Base-by-base conservation (phyloP, 2,888 invertebrate genomes). In the Dolomedes plantarius region DNA sequence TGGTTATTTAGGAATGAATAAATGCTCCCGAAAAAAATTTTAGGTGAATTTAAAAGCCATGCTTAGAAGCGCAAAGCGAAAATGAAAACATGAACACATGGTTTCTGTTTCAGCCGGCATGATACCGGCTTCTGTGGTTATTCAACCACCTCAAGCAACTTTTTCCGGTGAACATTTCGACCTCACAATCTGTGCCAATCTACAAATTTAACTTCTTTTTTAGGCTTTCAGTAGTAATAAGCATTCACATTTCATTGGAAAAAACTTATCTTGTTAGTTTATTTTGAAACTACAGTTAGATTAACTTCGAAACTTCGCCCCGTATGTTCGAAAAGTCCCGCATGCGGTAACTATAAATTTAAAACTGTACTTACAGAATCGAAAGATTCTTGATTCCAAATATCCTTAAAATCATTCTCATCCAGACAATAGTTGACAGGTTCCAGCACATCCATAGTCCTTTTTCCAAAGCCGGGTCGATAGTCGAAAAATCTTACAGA, bases 361-460 rank as follows among this genome's bases (percentile, higher is more conserved):
- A 16, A 23, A 69, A 28, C 23, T n/a, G n/a, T 41, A 77, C 83
- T 73, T 13, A 85, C 83, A 65, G 83, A 77, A 27, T 56, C 71
- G 46, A 83, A 83, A 11, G 82, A 76, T 36, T 83, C 82, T 46
- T 71, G 62, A 72, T 78, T 77, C 83, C 83, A 85, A 39, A 85
- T 77, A 77, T 85, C 83, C 67, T 64, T 77, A 67, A 85, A 77
- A 41, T 85, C 83, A 73, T 72, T 78, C 67, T 83, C 82, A 32
- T 69, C 69, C 16, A 69, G 39, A 65, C 76, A 67, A 29, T 85
- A 85, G 73, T 19, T 85, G 41, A 77, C 83, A 27, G 77, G 77
- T 41, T 85, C 83, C 56, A 85, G 36, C 16, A 85, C 72, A 65
- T 85, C 83, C 83, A 85, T 85, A 68, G 36, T 85, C 77, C 77